Base-by-base conservation (phyloP, 2,113 vertebrate genomes). In the Phoenicopterus ruber region DNA sequence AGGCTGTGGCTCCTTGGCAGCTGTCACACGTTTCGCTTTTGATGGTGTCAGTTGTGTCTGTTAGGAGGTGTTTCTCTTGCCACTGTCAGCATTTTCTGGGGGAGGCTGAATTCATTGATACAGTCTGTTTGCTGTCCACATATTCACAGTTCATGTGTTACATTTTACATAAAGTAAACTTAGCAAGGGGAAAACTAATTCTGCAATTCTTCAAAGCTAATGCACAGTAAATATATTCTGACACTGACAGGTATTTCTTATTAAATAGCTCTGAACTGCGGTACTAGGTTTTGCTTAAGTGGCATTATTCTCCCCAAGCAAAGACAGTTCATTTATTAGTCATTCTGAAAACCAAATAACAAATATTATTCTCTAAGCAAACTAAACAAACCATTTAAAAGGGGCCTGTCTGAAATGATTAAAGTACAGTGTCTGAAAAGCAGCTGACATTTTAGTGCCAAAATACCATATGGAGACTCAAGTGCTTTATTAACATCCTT, bases 231-330 rank as follows among this genome's bases (percentile, higher is more conserved):
- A 98, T 98, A 95, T 98, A 97, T 98, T 98, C 97, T 97, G 97
- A 98, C 97, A 98, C 96, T 98, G 98, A 98, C 98, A 98, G 97
- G 97, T 98, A 98, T 98, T 98, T 98, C 97, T 98, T 98, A 98
- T 98, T 98, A 98, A 98, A 98, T 96, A 95, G 97, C 97, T 97
- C 97, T 81, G 93, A 98, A 97, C 96, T 93, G 96, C 95, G 81
- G 79, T 77, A 95, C 94, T 80, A 95, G 96, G 97, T 98, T 98
- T 98, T 98, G 98, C 98, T 98, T 98, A 98, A 98, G 98, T 98
- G 97, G 98, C 98, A 98, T 97, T 98, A 98, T 98, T 98, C 97
- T 98, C 95, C 95, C 79, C 29, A 65, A 97, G 97, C 95, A 97
- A 97, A 98, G 98, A 98, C 98, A 98, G 98, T 98, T 98, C 97